A percentile compares a stretch with the other conserved stretches of the same genome.
phyloP scores from a whole-genome alignment of 2,888 invertebrate species.

The Fragum fragum region DNA sequence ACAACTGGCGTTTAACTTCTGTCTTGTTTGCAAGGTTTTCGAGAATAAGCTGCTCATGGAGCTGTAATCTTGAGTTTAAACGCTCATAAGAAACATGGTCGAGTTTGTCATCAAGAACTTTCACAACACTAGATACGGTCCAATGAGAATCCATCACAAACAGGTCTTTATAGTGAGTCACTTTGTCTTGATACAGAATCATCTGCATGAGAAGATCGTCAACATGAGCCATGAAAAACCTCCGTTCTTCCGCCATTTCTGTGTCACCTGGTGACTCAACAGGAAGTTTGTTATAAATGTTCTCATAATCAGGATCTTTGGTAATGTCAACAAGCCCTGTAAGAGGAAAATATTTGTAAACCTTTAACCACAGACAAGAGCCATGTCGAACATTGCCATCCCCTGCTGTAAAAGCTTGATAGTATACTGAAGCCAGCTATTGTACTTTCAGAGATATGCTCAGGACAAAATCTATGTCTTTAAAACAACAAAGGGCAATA shows the following conservation, averaged over 20 bases:
- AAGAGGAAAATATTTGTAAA: not conserved
- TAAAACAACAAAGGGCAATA: too few species aligned
- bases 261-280: conserved; percentile 79
- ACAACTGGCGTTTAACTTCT: conserved; percentile 81
- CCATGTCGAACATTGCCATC: too few species aligned
- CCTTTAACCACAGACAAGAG: not conserved
- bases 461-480: too few species aligned
- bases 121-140: conserved; percentile 81
- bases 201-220: conserved; percentile 83
- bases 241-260: conserved; percentile 82
- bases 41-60: conserved; percentile 83
- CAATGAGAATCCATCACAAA: conserved; percentile 84
- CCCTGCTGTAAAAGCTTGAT: too few species aligned
- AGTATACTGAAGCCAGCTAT: too few species aligned
- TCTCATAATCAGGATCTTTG: conserved; percentile 83
- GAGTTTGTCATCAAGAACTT: conserved; percentile 81
- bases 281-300: conserved; percentile 80
- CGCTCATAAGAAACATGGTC: conserved; percentile 84
- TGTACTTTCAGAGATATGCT: too few species aligned
- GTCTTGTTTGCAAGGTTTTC: conserved; percentile 82
- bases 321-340: conserved; percentile 84
- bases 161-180: conserved; percentile 80
- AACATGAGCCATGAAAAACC: conserved; percentile 84
- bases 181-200: conserved; percentile 81
- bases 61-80: conserved; percentile 84